Evolutionary conservation across 2,113 vertebrate genomes (phyloP).

Genomic region (Marcusenius ussheri): DNA sequence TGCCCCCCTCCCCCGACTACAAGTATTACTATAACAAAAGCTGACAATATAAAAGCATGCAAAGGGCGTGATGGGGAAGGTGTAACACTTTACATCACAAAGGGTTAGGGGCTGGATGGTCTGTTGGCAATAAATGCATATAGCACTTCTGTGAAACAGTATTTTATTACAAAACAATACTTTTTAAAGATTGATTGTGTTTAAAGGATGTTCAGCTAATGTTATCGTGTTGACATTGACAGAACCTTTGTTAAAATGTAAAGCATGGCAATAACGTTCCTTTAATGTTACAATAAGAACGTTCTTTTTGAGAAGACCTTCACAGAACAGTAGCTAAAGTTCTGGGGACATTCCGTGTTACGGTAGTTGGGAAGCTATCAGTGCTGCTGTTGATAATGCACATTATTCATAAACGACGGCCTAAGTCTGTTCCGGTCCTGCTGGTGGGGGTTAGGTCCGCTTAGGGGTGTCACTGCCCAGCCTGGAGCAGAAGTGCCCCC

Average conservation of each 20-base stretch:
- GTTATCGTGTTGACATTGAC: not conserved
- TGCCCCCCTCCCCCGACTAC: too few species aligned
- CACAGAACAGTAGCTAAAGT: not conserved
- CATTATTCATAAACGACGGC: not conserved
- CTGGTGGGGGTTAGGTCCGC: not conserved
- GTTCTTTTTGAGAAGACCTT: not conserved
- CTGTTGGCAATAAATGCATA: not conserved
- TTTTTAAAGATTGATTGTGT: not conserved
- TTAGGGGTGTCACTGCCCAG: not conserved
- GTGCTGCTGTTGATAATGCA: not conserved
- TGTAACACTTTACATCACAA: not conserved
- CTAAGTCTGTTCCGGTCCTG: not conserved
- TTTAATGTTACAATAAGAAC: not conserved
- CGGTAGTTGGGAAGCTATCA: not conserved
- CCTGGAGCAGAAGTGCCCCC: not conserved
- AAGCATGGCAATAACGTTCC: not conserved
- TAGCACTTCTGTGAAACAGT: not conserved
- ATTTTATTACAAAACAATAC: not conserved
- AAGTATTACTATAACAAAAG: not conserved
- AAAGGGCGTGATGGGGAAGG: not conserved
- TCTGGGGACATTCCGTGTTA: not conserved
- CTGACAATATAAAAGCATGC: not conserved
- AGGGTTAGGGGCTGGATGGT: not conserved
- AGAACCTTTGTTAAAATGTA: not conserved
- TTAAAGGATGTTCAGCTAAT: not conserved